Percentiles rank a stretch among this genome's conserved stretches.
phyloP scores from a whole-genome alignment of 1,140 invertebrate species.

The Anoplophora glabripennis region DNA sequence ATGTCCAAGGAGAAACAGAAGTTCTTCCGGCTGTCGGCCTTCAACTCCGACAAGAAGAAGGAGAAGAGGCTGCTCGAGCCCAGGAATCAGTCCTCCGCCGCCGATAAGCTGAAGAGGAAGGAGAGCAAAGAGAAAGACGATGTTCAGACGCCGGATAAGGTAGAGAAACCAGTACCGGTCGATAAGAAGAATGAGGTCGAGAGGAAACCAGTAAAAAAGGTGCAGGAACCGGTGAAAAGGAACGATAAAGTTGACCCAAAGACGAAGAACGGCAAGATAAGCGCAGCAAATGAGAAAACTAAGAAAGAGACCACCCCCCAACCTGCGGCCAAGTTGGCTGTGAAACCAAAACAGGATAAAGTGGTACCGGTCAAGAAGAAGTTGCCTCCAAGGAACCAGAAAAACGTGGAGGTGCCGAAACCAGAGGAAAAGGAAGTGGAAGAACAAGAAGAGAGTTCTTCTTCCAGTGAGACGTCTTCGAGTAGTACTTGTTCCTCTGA shows the following conservation, averaged over 20 bases:
- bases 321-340: neutral
- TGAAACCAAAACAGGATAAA: neutral
- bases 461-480: conserved; percentile 26
- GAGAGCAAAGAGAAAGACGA: conserved; percentile 8
- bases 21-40: conserved; percentile 75
- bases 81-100: neutral
- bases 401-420: neutral
- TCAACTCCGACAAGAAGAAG: conserved; percentile 58
- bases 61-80: conserved; percentile 12
- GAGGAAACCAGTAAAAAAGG: no score
- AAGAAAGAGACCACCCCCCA: neutral
- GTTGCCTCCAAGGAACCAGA: neutral
- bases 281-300: conserved; percentile 2
- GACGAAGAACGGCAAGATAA: conserved; percentile 1
- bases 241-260: neutral
- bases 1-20: conserved; percentile 85
- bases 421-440: neutral
- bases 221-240: no score
- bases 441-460: conserved; percentile 37
- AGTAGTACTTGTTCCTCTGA: conserved; percentile 49
- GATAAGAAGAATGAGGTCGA: neutral
- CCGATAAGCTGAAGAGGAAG: conserved; percentile 14
- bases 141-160: conserved; percentile 1
- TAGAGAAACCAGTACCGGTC: neutral
- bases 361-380: neutral